Evolutionary conservation across 2,888 invertebrate genomes (phyloP).

Genomic region (Watsonalla binaria): DNA sequence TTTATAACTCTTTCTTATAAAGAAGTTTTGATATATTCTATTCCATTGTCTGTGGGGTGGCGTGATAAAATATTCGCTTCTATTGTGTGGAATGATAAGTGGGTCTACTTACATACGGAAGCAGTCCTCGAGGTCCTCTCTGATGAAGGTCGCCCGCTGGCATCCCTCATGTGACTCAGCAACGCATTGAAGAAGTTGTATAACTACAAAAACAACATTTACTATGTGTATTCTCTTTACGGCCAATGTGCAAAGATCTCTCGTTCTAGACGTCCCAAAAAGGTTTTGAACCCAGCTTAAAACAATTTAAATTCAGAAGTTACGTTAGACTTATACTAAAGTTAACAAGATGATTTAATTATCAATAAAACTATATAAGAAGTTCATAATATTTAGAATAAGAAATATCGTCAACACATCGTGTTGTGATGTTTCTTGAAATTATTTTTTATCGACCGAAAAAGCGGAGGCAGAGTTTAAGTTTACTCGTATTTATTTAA

Average conservation of each 20-base stretch:
- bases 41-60: background rate
- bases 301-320: background rate
- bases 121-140: slow-evolving; percentile 82
- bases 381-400: too few species aligned
- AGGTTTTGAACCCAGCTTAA: background rate
- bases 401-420: too few species aligned
- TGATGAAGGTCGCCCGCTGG: slow-evolving; percentile 79
- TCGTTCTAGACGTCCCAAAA: background rate
- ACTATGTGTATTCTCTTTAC: background rate
- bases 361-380: too few species aligned
- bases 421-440: too few species aligned
- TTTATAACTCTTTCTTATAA: background rate
- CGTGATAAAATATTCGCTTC: background rate
- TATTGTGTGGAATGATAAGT: slow-evolving; percentile 13
- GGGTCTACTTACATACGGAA: slow-evolving; percentile 70
- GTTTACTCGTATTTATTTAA: too few species aligned
- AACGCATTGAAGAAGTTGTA: slow-evolving; percentile 97
- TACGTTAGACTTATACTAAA: background rate
- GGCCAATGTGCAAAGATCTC: background rate
- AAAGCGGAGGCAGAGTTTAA: too few species aligned
- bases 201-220: slow-evolving; percentile 79
- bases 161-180: slow-evolving; percentile 89
- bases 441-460: too few species aligned
- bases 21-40: background rate
- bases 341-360: background rate